phyloP scores from a whole-genome alignment of 2,888 invertebrate species.

The Mystacides longicornis region DNA sequence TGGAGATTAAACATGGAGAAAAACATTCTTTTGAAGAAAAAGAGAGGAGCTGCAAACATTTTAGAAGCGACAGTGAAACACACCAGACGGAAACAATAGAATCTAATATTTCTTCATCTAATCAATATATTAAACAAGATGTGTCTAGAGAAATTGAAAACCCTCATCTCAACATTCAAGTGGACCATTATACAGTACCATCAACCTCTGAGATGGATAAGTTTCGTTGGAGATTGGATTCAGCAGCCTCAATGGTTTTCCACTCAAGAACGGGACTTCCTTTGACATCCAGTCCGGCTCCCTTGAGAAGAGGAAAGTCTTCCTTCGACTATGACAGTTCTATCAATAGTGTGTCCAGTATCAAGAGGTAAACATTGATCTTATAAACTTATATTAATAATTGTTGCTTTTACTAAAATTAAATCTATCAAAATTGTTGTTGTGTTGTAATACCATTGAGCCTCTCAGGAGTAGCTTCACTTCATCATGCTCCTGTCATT shows the following conservation, averaged over 20 bases:
- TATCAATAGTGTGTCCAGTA: conserved; percentile 69
- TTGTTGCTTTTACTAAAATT: too few species aligned
- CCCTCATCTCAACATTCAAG: background rate
- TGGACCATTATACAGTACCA: conserved; percentile 45
- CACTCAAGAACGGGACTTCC: conserved; percentile 75
- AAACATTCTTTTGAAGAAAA: conserved; percentile 9
- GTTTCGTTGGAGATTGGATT: conserved; percentile 67
- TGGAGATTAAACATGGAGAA: conserved; percentile 18
- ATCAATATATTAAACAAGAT: background rate
- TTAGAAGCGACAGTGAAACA: conserved; percentile 6
- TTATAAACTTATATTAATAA: too few species aligned
- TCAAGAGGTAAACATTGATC: conserved; percentile 72
- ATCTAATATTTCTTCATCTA: background rate
- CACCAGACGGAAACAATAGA: background rate
- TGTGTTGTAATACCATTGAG: too few species aligned
- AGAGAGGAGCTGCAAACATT: conserved; percentile 11
- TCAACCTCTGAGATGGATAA: conserved; percentile 63
- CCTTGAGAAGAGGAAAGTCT: conserved; percentile 65
- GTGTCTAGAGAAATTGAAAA: background rate
- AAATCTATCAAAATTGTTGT: too few species aligned
- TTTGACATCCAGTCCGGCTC: conserved; percentile 80
- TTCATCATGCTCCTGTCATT: too few species aligned
- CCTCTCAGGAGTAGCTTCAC: too few species aligned
- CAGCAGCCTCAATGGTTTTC: conserved; percentile 77
- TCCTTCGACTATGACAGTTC: conserved; percentile 81